These are phyloP conservation scores for Saxidomus purpurata DNA, from an alignment of 1,140 invertebrate species.

Conservation along the genomic window DNA sequence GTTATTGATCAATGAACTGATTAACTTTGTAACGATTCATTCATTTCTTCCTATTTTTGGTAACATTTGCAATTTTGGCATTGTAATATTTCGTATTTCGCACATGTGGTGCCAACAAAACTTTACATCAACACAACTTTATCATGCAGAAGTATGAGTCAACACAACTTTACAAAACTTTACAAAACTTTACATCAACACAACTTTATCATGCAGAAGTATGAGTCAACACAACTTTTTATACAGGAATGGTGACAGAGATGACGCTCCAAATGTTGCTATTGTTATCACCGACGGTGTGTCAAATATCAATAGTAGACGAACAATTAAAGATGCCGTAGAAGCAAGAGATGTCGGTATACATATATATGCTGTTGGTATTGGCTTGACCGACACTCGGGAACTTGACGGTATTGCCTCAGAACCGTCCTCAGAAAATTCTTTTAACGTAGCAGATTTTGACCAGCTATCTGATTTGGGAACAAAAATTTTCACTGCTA, in stretches of 20 bases:
- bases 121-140: too few species aligned
- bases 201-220: too few species aligned
- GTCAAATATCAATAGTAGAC: slow-evolving; percentile 73
- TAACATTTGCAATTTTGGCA: too few species aligned
- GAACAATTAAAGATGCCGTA: slow-evolving; percentile 69
- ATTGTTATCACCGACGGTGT: slow-evolving; percentile 81
- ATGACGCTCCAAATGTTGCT: slow-evolving; percentile 71
- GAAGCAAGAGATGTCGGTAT: slow-evolving; percentile 62
- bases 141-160: too few species aligned
- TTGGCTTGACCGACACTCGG: slow-evolving; percentile 69
- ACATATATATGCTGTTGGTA: slow-evolving; percentile 75
- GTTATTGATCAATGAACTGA: too few species aligned
- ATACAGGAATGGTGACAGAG: slow-evolving; percentile 72
- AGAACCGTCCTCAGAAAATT: slow-evolving; percentile 62
- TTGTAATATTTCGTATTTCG: too few species aligned
- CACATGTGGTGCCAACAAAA: too few species aligned
- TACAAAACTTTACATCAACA: too few species aligned
- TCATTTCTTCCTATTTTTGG: too few species aligned
- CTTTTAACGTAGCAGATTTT: slow-evolving; percentile 73
- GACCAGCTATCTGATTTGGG: slow-evolving; percentile 72
- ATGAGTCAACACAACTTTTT: too few species aligned
- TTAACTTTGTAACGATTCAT: too few species aligned
- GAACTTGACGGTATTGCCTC: slow-evolving; percentile 74
- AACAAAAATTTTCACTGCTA: slow-evolving; percentile 72
- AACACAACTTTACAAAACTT: too few species aligned